A percentile compares a stretch with the other conserved stretches of the same genome.
phyloP scores from a whole-genome alignment of 2,888 invertebrate species.

The Idaea biselata region DNA sequence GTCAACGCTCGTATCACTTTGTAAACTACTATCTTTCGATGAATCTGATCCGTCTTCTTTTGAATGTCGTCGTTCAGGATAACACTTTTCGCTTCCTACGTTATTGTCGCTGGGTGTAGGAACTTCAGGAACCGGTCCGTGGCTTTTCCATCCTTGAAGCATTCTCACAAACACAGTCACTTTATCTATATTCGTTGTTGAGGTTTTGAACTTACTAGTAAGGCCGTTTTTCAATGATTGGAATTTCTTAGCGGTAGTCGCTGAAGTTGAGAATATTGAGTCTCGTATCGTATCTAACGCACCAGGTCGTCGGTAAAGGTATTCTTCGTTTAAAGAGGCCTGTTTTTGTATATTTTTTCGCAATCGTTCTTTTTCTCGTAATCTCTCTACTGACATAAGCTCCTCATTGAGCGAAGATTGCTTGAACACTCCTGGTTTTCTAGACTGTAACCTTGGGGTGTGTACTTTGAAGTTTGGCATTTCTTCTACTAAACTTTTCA shows the following conservation, averaged over 20 bases:
- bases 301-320: constrained; percentile 85
- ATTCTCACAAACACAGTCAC: constrained; percentile 92
- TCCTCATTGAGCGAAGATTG: constrained; percentile 95
- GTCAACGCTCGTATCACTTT: constrained; percentile 96
- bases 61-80: constrained; percentile 86
- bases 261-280: constrained; percentile 86
- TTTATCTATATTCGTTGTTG: constrained; percentile 91
- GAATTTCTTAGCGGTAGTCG: constrained; percentile 86
- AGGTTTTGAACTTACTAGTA: constrained; percentile 90
- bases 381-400: constrained; percentile 91
- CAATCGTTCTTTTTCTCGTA: constrained; percentile 90
- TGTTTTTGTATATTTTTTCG: constrained; percentile 93
- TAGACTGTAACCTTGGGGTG: constrained; percentile 64
- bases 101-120: constrained; percentile 72
- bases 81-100: constrained; percentile 63
- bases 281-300: constrained; percentile 86
- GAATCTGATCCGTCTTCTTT: constrained; percentile 94
- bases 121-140: constrained; percentile 75
- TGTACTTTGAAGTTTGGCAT: constrained; percentile 84
- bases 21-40: constrained; percentile 93
- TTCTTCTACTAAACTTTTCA: constrained; percentile 83
- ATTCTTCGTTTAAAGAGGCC: constrained; percentile 92
- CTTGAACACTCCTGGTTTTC: constrained; percentile 84
- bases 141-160: constrained; percentile 89
- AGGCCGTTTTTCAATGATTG: constrained; percentile 90